Evolutionary conservation across 2,113 vertebrate species (phyloP), one percentile per base, ranked within the genome.

Genomic region (Pagrus major): DNA sequence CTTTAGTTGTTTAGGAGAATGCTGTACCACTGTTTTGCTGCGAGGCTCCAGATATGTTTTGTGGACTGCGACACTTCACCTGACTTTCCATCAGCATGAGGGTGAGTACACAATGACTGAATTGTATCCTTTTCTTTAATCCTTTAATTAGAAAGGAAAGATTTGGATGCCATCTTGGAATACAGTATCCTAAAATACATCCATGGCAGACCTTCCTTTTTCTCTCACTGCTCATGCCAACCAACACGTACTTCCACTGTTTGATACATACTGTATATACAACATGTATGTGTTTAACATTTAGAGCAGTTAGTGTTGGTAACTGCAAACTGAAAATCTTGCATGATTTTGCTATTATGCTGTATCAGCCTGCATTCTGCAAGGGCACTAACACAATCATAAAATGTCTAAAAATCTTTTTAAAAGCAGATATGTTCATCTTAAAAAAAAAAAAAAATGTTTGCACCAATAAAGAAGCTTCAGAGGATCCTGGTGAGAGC

Each of bases 401-500:
- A 18, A 61, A 51, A 71, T 23, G 18, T 29, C 11, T 37, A 1
- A 49, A 51, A 42, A n/a, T 46, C 2, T 59, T 76, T 37, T 5
- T 20, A 23, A 54, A 9, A 41, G 11, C 49, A 41, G 25, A 59
- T 49, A 8, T 25, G 12, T 64, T 68, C 41, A 11, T 49, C 42
- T 58, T 46, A 11, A 56, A 44, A 47, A 18, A 8, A 47, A 18
- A 37, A 25, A 55, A 70, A 70, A 27, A 11, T 16, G 39, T 63
- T 49, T 54, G 6, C 18, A 35, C 64, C 9, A 2, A 9, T 10
- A 4, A 25, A 33, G 49, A 60, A 27, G 51, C 55, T 66, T 54
- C 47, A 41, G 27, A 71, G 41, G 66, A 70, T 29, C 15, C 46
- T 49, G 63, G 16, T 74, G 68, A 66, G 16, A 49, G 46, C n/a